Evolutionary conservation across 2,797 vertebrate species (phyloP).

Genomic region (Lithobates pipiens): DNA sequence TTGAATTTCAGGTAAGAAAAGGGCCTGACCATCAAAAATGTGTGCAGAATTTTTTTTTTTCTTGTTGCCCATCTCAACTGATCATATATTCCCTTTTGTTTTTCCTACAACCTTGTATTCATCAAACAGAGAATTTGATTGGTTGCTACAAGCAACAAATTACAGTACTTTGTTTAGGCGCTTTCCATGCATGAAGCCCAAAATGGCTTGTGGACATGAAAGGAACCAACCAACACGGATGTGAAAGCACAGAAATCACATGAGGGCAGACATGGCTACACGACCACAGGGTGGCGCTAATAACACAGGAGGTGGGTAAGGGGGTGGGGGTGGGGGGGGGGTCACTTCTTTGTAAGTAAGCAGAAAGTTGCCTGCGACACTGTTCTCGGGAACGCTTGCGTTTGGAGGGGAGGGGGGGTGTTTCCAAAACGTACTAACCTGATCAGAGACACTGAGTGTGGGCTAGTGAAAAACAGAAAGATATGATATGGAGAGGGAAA

Average conservation of each 20-base stretch:
- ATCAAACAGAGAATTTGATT: too few relatives aligned
- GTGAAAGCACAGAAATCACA: slow-evolving; percentile 48
- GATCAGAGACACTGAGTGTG: slow-evolving; percentile 99
- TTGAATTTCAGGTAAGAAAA: too few relatives aligned
- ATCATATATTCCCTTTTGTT: too few relatives aligned
- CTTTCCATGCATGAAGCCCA: background rate
- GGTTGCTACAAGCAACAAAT: too few relatives aligned
- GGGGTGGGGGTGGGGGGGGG: background rate
- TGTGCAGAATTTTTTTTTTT: too few relatives aligned
- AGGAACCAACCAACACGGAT: slow-evolving; percentile 8
- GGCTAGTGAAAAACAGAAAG: slow-evolving; percentile 99
- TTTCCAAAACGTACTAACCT: slow-evolving; percentile 91
- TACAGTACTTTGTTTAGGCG: background rate
- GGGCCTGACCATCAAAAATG: too few relatives aligned
- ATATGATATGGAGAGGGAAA: slow-evolving; percentile 93
- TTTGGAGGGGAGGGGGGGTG: slow-evolving; percentile 53
- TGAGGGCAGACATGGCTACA: slow-evolving; percentile 20
- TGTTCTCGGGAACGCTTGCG: background rate
- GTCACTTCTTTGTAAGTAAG: background rate
- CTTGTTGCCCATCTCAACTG: too few relatives aligned
- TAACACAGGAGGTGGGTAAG: background rate
- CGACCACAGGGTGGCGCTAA: slow-evolving; percentile 24
- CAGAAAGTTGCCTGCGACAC: background rate
- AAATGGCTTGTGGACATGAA: background rate
- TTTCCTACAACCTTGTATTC: too few relatives aligned